Base-by-base conservation (phyloP, 2,113 vertebrate genomes). In the Ardeotis arabs region DNA sequence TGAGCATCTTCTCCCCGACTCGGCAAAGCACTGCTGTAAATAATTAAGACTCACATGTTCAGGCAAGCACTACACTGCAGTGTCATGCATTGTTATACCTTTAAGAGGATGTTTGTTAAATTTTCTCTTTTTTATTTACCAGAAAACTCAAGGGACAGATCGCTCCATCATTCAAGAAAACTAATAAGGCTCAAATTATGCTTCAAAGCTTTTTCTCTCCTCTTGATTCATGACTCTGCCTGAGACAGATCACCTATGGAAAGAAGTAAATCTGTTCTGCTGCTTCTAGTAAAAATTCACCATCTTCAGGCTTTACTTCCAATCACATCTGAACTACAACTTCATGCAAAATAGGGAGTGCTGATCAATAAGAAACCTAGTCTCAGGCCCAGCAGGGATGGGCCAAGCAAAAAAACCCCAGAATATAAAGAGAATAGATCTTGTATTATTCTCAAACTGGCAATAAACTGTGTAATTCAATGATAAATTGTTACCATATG, bases 281-380 rank as follows among this genome's bases (percentile, higher is more conserved):
- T 87, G 44, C 82, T 81, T 47, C 92, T 87, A 78, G 66, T 59
- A 70, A 94, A 50, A 86, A 29, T 68, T 78, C 70, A 83, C 77
- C 17, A 52, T 25, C 33, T 35, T 93, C 69, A 44, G 45, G 29
- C 53, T 85, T 95, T 86, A 76, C n/a, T 80, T 75, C 24, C 25
- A 24, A 58, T 39, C 27, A 25, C 35, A 49, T 69, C 45, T 47
- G 29, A 81, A 35, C 9, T 24, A n/a, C 41, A 47, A 31, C 25
- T 66, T 66, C 33, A 66, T 20, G 24, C 41, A 77, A 77, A 77
- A 44, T 15, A 64, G 9, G 58, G 55, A 69, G 76, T 56, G 64
- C 39, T 89, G 68, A 93, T 88, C 87, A 56, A 31, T 63, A 93
- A 84, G 87, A 95, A 89, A 80, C 78, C 27, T 77, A 25, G 80